Conservation (phyloP, 2,888 invertebrate genomes). For the Drosophila mulleri region DNA sequence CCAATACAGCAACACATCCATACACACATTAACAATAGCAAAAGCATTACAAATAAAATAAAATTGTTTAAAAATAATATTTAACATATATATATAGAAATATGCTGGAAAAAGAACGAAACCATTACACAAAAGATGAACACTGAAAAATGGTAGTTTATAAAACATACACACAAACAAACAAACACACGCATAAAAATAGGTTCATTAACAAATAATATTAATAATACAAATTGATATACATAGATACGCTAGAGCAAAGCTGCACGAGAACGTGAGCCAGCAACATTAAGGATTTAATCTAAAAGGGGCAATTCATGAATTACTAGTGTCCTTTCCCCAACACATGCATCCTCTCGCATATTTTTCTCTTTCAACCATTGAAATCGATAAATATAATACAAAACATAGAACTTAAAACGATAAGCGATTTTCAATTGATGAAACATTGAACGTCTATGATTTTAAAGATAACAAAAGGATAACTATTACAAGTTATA, state of each 20-base stretch:
- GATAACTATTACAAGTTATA: conserved; percentile 69
- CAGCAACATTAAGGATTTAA: conserved; percentile 39
- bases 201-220: conserved; percentile 28
- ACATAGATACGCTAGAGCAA: conserved; percentile 40
- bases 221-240: conserved; percentile 17
- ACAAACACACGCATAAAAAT: conserved; percentile 27
- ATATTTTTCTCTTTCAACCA: conserved; percentile 60
- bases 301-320: conserved; percentile 53
- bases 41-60: conserved; percentile 45
- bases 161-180: conserved; percentile 36
- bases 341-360: conserved; percentile 49
- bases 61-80: conserved; percentile 53
- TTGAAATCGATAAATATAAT: conserved; percentile 51
- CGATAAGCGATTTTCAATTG: conserved; percentile 44
- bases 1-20: conserved; percentile 18
- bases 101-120: conserved; percentile 32
- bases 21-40: conserved; percentile 41
- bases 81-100: conserved; percentile 29
- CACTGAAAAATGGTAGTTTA: conserved; percentile 39
- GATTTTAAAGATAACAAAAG: conserved; percentile 63
- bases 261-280: conserved; percentile 16
- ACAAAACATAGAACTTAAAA: conserved; percentile 27
- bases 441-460: conserved; percentile 59
- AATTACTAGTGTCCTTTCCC: conserved; percentile 72
- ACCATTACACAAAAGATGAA: conserved; percentile 25